phyloP scores from a whole-genome alignment of 2,888 invertebrate species.

The Chymomyza amoena region DNA sequence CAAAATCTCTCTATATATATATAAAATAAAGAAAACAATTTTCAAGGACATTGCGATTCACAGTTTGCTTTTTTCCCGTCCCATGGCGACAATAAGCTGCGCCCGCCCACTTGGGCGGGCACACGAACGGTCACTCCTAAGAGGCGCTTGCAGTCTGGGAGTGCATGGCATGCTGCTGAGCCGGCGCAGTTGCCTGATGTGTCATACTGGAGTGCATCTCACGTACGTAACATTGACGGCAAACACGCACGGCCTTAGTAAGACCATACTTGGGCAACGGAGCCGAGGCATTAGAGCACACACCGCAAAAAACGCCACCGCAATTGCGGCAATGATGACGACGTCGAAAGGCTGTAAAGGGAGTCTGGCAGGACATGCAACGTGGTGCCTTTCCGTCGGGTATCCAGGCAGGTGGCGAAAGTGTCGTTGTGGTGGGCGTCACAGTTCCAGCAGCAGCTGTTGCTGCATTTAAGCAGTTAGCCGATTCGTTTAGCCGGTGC shows the following conservation, averaged over 20 bases:
- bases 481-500: conserved; percentile 43
- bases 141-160: conserved; percentile 63
- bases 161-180: conserved; percentile 18
- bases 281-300: conserved; percentile 95
- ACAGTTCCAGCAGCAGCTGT: conserved; percentile 19
- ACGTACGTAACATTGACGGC: conserved; percentile 80
- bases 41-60: conserved; percentile 58
- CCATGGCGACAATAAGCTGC: conserved; percentile 29
- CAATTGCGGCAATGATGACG: conserved; percentile 98
- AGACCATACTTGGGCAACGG: conserved; percentile 96
- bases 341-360: conserved; percentile 96
- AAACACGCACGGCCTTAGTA: conserved; percentile 94
- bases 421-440: conserved; percentile 49
- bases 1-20: conserved; percentile 25
- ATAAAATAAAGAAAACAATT: conserved; percentile 51
- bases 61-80: conserved; percentile 60
- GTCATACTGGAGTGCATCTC: conserved; percentile 50
- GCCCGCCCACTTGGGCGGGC: conserved; percentile 44
- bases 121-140: conserved; percentile 53
- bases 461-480: conserved; percentile 4
- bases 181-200: background rate
- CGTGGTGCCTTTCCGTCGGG: conserved; percentile 94
- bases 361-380: conserved; percentile 95
- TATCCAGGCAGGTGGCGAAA: conserved; percentile 92
- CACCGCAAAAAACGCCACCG: conserved; percentile 94